A percentile compares a stretch with the other conserved stretches of the same genome.
Conservation (phyloP, 2,888 invertebrate genomes). For the Cataglyphis altisquamis region DNA sequence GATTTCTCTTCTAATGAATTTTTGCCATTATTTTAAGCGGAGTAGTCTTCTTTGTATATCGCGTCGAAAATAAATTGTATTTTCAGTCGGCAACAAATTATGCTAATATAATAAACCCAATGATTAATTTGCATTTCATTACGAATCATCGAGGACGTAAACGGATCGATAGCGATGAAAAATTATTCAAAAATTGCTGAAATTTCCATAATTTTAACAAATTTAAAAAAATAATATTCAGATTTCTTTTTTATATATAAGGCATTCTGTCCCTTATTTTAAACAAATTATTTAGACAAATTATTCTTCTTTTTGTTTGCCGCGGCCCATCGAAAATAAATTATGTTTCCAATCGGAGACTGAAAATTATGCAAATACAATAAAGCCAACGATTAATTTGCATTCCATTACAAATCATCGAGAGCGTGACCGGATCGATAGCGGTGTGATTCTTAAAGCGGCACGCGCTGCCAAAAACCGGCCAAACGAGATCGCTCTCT, state of each 20-base stretch:
- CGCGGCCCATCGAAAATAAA: constrained; percentile 11
- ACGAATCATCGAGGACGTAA: constrained; percentile 2
- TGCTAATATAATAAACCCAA: constrained; percentile 18
- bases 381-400: constrained; percentile 33
- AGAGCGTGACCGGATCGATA: constrained; percentile 2
- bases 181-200: no score
- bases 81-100: constrained; percentile 5
- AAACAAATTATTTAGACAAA: no score
- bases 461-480: constrained; percentile 47
- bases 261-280: no score
- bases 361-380: constrained; percentile 13
- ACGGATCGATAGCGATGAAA: not conserved
- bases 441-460: constrained; percentile 26
- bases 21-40: not conserved
- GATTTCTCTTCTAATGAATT: constrained; percentile 20
- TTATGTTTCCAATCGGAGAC: constrained; percentile 5
- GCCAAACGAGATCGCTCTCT: constrained; percentile 23
- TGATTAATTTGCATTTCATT: constrained; percentile 38
- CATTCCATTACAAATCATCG: constrained; percentile 26
- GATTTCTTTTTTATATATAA: no score
- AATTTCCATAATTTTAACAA: no score
- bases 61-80: constrained; percentile 28
- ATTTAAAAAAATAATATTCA: no score
- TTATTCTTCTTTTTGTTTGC: not conserved
- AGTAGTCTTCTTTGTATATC: not conserved